A percentile compares a stretch with the other conserved stretches of the same genome.
These are phyloP conservation scores for Ameiurus melas DNA, from an alignment of 2,113 vertebrate genomes.

Conservation along the genomic window DNA sequence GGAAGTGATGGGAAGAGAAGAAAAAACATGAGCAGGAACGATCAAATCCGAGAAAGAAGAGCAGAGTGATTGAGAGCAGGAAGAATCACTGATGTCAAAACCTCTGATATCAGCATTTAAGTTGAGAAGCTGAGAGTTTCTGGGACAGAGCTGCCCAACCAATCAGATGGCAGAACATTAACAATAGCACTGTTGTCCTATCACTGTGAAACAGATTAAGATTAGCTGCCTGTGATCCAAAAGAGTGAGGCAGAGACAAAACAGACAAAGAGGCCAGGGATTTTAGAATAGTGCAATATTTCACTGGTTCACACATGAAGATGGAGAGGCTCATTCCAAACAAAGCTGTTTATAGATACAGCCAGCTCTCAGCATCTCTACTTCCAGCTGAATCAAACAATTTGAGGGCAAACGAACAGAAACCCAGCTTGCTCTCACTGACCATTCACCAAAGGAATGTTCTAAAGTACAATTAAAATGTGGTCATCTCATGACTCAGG, in stretches of 20 bases:
- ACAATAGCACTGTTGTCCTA: conserved; percentile 65
- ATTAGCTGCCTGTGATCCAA: conserved; percentile 67
- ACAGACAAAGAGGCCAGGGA: conserved; percentile 5
- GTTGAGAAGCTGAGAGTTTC: conserved; percentile 26
- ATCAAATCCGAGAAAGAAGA: neutral
- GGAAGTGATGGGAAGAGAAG: neutral
- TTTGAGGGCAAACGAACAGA: conserved; percentile 7
- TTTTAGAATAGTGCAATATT: conserved; percentile 36
- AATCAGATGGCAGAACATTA: conserved; percentile 53
- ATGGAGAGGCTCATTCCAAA: conserved; percentile 36
- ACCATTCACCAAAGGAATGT: conserved; percentile 7
- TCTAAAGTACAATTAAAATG: neutral
- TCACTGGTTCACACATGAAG: conserved; percentile 44
- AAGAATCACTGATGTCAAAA: conserved; percentile 24
- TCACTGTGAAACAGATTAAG: conserved; percentile 72
- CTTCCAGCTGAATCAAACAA: conserved; percentile 19
- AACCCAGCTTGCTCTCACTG: neutral
- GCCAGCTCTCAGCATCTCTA: conserved; percentile 41
- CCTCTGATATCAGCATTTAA: conserved; percentile 33
- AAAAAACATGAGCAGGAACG: neutral
- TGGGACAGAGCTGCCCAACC: conserved; percentile 30
- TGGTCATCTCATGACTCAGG: neutral
- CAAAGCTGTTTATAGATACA: conserved; percentile 38
- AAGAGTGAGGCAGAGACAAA: conserved; percentile 45
- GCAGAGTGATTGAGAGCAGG: conserved; percentile 2